Conservation (phyloP, 2,888 invertebrate species). For the Mesoligia furuncula region DNA sequence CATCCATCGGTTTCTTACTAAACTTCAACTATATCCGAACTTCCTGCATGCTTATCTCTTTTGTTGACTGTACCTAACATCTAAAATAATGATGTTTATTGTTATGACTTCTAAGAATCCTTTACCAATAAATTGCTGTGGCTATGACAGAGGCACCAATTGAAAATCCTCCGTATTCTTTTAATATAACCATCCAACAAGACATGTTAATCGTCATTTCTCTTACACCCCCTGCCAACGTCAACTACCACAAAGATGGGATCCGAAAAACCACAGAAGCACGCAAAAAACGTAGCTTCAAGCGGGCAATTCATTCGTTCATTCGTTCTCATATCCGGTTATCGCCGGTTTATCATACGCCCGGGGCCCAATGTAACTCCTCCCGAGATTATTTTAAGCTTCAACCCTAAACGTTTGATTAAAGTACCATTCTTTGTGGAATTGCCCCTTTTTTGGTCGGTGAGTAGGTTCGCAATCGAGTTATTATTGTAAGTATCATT, state of each 20-base stretch:
- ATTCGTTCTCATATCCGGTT: conserved; percentile 87
- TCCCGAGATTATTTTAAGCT: conserved; percentile 87
- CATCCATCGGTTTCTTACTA: too few species aligned
- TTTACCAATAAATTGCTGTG: background rate
- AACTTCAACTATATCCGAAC: too few species aligned
- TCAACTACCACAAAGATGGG: conserved; percentile 70
- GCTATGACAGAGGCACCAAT: background rate
- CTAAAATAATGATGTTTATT: background rate
- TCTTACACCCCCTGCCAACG: conserved; percentile 33
- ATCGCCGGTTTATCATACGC: conserved; percentile 89
- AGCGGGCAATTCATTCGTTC: conserved; percentile 87
- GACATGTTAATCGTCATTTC: conserved; percentile 47
- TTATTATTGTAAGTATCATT: conserved; percentile 57
- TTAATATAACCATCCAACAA: background rate
- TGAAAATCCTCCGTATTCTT: background rate
- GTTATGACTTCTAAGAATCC: background rate
- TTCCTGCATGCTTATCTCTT: too few species aligned
- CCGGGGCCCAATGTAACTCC: conserved; percentile 82
- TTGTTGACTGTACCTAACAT: too few species aligned
- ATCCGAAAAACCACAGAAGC: conserved; percentile 73
- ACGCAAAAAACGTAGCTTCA: conserved; percentile 85
- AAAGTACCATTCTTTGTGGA: conserved; percentile 78
- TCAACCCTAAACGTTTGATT: conserved; percentile 88
- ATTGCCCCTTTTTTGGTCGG: conserved; percentile 62
- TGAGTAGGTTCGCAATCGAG: conserved; percentile 42